Base-by-base conservation (phyloP, 1,140 invertebrate species). In the Heliothis virescens region DNA sequence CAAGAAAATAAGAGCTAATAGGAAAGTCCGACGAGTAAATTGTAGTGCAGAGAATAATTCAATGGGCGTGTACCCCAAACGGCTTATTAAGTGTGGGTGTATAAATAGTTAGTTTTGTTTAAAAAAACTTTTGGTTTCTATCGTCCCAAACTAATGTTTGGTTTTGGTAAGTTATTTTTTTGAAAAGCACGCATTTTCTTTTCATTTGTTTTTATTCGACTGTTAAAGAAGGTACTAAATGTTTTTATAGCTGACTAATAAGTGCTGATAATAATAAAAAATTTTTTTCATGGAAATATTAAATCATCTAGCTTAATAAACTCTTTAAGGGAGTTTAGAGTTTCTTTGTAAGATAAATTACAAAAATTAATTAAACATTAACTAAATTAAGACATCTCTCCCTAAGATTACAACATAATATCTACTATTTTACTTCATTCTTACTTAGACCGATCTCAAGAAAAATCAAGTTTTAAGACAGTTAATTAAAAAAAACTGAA, bases 31-130 rank as follows among this genome's bases (percentile, higher is more conserved):
- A 10, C 52, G 47, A 21, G 57, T 48, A 79, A 26, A 2, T 21
- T 67, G 62, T 34, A 59, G 15, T 1, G 62, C 55, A n/a, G n/a
- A 59, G 57, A 78, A 69, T 78, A 78, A 57, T 74, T 57, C 62
- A 34, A 74, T 74, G 41, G 72, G 41, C 34, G 47, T 57, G 57
- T 74, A 47, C 34, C 60, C 60, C 47, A 59, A 63, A 76, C 59
- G 47, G 74, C 55, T 63, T 76, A 50, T 76, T n/a, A 76, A 76
- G 72, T 74, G 72, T 74, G 72, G 29, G 53, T 73, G 41, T 74
- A 74, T 74, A 74, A 74, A 74, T 74, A 62, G 72, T 74, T 74
- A 9, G 57, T 74, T 74, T 74, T 59, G 72, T 74, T 62, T 62
- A 74, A 74, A 74, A 74, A n/a, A n/a, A n/a, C n/a, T 21, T 74